These are phyloP conservation scores for Vanacampus margaritifer DNA, from an alignment of 2,113 vertebrate genomes.

Conservation along the genomic window DNA sequence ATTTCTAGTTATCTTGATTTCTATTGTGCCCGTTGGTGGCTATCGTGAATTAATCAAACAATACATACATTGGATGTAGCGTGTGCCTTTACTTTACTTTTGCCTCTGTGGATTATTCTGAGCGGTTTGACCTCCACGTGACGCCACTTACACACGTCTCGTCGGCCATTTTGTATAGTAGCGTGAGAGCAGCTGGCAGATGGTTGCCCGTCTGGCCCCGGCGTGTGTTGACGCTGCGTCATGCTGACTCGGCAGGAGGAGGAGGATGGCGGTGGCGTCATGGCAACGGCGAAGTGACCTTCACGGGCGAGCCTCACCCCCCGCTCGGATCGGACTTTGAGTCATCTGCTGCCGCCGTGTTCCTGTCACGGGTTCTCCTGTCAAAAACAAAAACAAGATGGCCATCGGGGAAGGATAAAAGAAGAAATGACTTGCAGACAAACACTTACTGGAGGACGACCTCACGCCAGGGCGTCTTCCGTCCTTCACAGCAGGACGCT, in stretches of 20 bases:
- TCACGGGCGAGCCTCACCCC: background rate
- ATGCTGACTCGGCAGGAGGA: constrained; percentile 33
- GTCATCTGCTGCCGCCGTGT: background rate
- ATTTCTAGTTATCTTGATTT: too few relatives aligned
- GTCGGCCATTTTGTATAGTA: constrained; percentile 18
- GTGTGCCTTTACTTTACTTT: background rate
- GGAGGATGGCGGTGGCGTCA: background rate
- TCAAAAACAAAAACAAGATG: background rate
- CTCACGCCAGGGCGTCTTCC: too few relatives aligned
- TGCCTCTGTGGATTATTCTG: background rate
- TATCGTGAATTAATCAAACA: too few relatives aligned
- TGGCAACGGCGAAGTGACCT: background rate
- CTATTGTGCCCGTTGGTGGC: too few relatives aligned
- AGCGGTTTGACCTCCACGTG: background rate
- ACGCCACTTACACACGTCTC: background rate
- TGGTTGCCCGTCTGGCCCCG: constrained; percentile 49
- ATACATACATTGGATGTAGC: too few relatives aligned
- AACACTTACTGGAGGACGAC: background rate
- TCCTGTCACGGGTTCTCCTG: background rate
- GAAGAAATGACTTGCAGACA: background rate
- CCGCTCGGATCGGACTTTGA: background rate
- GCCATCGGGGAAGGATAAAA: background rate
- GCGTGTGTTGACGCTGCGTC: background rate
- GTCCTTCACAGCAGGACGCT: too few relatives aligned
- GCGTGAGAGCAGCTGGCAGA: constrained; percentile 51